These are phyloP conservation scores for Choloepus didactylus DNA, from an alignment of 2,797 vertebrate species.

Conservation along the genomic window DNA sequence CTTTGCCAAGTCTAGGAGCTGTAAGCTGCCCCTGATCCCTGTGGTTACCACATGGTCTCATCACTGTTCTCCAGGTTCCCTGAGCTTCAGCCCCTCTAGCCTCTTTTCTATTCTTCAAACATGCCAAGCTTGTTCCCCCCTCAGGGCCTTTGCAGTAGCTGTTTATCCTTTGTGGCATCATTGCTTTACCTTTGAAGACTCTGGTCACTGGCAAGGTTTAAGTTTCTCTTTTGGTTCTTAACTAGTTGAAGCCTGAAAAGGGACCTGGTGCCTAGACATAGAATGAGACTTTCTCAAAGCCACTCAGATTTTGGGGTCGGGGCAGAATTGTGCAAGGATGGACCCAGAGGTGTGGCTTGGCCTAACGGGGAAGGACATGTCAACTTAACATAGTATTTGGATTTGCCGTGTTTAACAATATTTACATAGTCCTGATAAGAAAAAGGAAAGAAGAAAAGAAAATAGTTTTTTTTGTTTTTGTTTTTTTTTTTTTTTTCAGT, in stretches of 20 bases:
- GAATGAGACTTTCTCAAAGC: slow-evolving; percentile 3
- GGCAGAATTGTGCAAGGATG: background rate
- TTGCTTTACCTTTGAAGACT: background rate
- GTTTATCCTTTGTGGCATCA: background rate
- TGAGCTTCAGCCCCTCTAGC: background rate
- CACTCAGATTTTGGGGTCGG: background rate
- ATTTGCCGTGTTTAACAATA: background rate
- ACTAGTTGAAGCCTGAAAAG: background rate
- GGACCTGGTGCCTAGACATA: background rate
- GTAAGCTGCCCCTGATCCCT: background rate
- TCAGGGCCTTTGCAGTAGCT: background rate
- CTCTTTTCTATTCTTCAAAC: background rate
- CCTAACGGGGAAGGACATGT: background rate
- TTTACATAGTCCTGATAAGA: background rate
- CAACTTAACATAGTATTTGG: background rate
- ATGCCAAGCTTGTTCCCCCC: background rate
- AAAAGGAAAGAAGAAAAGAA: background rate
- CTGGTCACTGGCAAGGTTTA: background rate
- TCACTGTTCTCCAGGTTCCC: background rate
- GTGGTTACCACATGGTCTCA: background rate
- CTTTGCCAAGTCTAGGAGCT: background rate
- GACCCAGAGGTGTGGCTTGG: background rate
- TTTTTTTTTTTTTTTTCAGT: background rate
- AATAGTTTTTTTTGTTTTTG: too few species aligned
- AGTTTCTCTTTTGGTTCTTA: slow-evolving; percentile 14